A percentile compares a stretch with the other conserved stretches of the same genome.
Evolutionary conservation across 2,113 vertebrate genomes (phyloP).

Genomic region (Sylvietta virens): DNA sequence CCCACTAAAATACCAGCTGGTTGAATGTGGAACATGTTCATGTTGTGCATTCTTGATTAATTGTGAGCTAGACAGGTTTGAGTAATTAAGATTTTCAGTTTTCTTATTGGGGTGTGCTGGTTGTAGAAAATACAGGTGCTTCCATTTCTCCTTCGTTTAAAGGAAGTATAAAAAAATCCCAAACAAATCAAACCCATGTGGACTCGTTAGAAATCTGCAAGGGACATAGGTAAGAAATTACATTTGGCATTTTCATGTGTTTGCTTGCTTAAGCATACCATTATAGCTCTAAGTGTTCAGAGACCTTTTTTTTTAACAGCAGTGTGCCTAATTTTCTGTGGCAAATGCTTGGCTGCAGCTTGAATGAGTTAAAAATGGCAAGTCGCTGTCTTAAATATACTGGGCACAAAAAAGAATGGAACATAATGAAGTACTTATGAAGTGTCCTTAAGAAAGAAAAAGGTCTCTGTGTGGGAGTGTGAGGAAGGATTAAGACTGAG

Average conservation of each 20-base stretch:
- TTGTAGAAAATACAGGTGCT: not conserved
- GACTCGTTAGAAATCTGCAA: not conserved
- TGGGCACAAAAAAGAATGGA: not conserved
- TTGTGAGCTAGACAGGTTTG: not conserved
- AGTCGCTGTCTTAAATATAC: constrained; percentile 21
- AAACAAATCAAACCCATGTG: not conserved
- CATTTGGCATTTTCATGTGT: not conserved
- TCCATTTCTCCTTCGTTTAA: not conserved
- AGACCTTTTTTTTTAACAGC: not conserved
- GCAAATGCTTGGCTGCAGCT: constrained; percentile 14
- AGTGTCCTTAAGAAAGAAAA: not conserved
- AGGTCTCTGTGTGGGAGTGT: constrained; percentile 15
- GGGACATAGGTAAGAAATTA: not conserved
- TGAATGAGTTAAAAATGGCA: constrained; percentile 9
- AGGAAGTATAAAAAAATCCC: not conserved
- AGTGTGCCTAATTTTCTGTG: not conserved
- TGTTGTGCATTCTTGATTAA: not conserved
- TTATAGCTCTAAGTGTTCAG: not conserved
- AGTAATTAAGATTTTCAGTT: not conserved
- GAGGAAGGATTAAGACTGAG: constrained; percentile 27
- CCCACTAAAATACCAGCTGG: not conserved
- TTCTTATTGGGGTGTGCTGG: not conserved
- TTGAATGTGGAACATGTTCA: not conserved
- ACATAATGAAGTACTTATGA: constrained; percentile 12
- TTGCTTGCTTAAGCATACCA: not conserved